These are phyloP conservation scores for Neosilurus mollespiculum DNA, from an alignment of 2,797 vertebrate species.

Conservation along the genomic window DNA sequence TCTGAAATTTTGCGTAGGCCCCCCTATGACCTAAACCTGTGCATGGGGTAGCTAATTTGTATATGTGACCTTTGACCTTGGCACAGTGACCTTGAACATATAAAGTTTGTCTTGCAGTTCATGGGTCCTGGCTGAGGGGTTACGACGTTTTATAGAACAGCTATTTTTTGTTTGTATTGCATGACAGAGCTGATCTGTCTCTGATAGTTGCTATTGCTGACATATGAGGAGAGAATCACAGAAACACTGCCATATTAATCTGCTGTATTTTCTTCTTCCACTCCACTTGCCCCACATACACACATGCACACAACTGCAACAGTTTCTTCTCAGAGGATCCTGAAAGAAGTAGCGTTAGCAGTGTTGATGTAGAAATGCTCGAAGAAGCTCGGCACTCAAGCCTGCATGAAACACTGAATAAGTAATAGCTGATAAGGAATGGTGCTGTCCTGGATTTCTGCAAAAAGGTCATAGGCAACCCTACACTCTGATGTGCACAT, in stretches of 20 bases:
- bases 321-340: neutral
- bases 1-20: no score
- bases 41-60: no score
- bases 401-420: slow-evolving; percentile 30
- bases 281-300: neutral
- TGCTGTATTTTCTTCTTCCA: neutral
- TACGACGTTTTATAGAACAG: no score
- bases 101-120: no score
- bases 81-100: no score
- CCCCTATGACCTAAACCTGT: no score
- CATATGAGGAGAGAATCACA: neutral
- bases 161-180: no score
- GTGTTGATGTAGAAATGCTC: neutral
- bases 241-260: neutral
- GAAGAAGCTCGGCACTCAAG: slow-evolving; percentile 8
- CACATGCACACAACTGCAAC: neutral
- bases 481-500: slow-evolving; percentile 34
- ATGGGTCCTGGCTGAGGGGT: no score
- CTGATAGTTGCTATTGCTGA: neutral
- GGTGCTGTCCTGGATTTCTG: slow-evolving; percentile 32
- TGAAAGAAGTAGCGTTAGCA: neutral
- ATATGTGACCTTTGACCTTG: no score
- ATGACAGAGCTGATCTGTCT: neutral
- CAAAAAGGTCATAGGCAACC: slow-evolving; percentile 26
- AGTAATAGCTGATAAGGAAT: slow-evolving; percentile 40